phyloP scores from a whole-genome alignment of 1,140 invertebrate species.

The Adoxophyes honmai region DNA sequence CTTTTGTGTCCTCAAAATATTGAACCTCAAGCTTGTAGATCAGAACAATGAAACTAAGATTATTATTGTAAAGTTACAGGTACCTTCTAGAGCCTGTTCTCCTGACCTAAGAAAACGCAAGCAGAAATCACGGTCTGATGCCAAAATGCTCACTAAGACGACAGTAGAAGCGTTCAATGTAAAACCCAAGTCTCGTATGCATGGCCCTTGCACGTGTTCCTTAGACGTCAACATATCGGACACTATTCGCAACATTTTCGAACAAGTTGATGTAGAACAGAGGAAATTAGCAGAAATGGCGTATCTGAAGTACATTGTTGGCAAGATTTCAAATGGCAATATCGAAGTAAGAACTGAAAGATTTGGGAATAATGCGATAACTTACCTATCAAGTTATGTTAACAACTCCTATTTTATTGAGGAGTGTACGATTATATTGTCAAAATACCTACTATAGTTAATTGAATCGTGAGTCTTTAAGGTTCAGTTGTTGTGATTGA shows the following conservation, averaged over 20 bases:
- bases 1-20: no score
- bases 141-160: slow-evolving; percentile 54
- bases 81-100: neutral
- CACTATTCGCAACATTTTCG: slow-evolving; percentile 64
- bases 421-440: no score
- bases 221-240: slow-evolving; percentile 59
- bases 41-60: no score
- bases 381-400: no score
- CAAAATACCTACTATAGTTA: no score
- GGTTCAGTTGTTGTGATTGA: no score
- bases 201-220: slow-evolving; percentile 61
- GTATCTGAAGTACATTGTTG: slow-evolving; percentile 60
- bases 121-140: slow-evolving; percentile 32
- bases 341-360: slow-evolving; percentile 43
- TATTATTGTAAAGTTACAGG: neutral
- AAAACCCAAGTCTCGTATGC: slow-evolving; percentile 39
- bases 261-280: slow-evolving; percentile 63
- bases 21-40: slow-evolving; percentile 13
- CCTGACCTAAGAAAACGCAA: slow-evolving; percentile 38
- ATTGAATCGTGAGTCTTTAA: no score
- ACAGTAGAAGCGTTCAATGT: slow-evolving; percentile 56
- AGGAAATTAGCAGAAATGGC: slow-evolving; percentile 54
- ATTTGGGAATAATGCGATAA: no score
- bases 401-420: no score
- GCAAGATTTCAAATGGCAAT: slow-evolving; percentile 50